phyloP scores from a whole-genome alignment of 2,888 invertebrate species.

The Stomorhina lunata region DNA sequence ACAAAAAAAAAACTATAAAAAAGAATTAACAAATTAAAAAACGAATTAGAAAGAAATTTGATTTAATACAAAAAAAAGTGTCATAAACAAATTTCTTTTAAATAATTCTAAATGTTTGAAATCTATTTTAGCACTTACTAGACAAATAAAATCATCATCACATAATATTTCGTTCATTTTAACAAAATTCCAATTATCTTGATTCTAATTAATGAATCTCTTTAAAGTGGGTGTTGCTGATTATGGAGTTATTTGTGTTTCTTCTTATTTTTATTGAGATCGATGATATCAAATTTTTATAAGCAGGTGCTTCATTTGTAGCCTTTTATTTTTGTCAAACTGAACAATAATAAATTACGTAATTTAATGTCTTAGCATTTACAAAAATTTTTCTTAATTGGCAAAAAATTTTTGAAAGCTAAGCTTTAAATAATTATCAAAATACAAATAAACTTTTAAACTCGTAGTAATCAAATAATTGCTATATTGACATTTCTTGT shows the following conservation, averaged over 20 bases:
- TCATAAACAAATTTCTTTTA: not conserved
- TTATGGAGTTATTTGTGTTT: slow-evolving; percentile 4
- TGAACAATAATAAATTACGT: slow-evolving; percentile 40
- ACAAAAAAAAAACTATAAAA: not conserved
- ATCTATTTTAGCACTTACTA: slow-evolving; percentile 65
- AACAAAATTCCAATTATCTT: not conserved
- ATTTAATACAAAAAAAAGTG: not conserved
- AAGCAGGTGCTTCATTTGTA: slow-evolving; percentile 57
- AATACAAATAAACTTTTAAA: slow-evolving; percentile 7
- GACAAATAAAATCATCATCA: slow-evolving; percentile 71
- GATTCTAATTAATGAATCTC: not conserved
- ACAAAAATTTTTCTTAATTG: slow-evolving; percentile 42
- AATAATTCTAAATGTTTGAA: not conserved
- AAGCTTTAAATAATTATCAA: not conserved
- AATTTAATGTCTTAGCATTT: slow-evolving; percentile 52
- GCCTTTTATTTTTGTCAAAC: not conserved
- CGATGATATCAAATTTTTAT: slow-evolving; percentile 62
- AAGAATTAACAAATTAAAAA: too few relatives aligned
- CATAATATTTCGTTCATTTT: slow-evolving; percentile 66
- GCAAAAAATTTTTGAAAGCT: slow-evolving; percentile 52
- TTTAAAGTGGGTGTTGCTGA: slow-evolving; percentile 42
- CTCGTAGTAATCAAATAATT: not conserved
- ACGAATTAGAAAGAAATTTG: not conserved
- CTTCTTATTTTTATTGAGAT: not conserved
- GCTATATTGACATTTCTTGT: slow-evolving; percentile 9